Evolutionary conservation across 2,888 invertebrate species (phyloP).

Genomic region (Rosalia funebris): DNA sequence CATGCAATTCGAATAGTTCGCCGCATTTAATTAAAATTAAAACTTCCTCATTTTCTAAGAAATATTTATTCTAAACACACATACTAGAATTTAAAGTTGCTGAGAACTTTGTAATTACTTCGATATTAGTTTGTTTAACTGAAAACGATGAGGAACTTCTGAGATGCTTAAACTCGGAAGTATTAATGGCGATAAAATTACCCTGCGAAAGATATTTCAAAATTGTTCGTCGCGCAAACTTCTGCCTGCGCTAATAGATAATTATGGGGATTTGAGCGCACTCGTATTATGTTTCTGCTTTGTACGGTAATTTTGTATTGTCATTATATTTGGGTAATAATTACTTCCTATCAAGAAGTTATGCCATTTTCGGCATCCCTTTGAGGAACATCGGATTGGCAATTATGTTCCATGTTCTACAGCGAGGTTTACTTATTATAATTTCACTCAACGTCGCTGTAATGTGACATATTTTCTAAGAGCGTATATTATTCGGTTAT

Average conservation of each 20-base stretch:
- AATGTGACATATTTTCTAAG: no score
- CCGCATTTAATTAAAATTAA: constrained; percentile 11
- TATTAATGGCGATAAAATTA: constrained; percentile 11
- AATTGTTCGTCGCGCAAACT: constrained; percentile 6
- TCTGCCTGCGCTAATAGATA: constrained; percentile 3
- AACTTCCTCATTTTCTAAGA: constrained; percentile 16
- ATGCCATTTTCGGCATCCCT: no score
- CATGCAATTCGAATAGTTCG: no score
- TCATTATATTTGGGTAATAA: not conserved
- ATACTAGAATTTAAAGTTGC: constrained; percentile 19
- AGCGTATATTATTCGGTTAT: no score
- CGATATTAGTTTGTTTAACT: constrained; percentile 24
- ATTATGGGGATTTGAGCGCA: not conserved
- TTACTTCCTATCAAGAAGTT: not conserved
- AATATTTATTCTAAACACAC: constrained; percentile 24
- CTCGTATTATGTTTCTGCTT: not conserved
- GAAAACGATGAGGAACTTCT: constrained; percentile 13
- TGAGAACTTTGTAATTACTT: constrained; percentile 20
- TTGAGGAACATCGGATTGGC: no score
- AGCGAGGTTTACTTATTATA: no score
- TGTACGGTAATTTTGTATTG: not conserved
- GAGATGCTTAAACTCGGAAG: constrained; percentile 7
- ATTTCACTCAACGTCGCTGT: no score
- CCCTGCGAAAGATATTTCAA: constrained; percentile 6
- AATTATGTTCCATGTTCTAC: no score